Base-by-base conservation (phyloP, 2,797 vertebrate genomes). In the Spinus pinus region DNA sequence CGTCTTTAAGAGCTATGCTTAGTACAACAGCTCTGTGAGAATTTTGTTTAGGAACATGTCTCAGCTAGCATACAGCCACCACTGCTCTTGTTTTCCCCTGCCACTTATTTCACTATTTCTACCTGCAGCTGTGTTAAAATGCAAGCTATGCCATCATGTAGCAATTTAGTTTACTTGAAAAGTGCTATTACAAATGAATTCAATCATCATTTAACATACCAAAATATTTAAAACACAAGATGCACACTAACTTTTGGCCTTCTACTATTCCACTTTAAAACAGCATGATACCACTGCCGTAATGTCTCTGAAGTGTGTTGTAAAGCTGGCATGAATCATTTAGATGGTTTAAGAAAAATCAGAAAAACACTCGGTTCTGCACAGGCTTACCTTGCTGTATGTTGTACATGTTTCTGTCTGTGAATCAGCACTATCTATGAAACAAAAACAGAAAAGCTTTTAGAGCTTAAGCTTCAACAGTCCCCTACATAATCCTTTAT, bases 351-450 rank as follows among this genome's bases (percentile, higher is more conserved):
- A 57, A 46, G 50, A 30, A 57, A 41, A 54, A 77, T 46, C 4
- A 81, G 13, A 25, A 51, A 72, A 73, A 9, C 14, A 27, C 5
- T 57, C n/a, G 24, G 18, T 28, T 88, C 47, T 81, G 49, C 22
- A 28, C 70, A 86, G 58, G 37, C 98, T 98, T 79, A 99, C 99
- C 99, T 99, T 99, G 98, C 98, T 99, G 97, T 99, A 99, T 10
- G 99, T 99, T 46, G 98, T 98, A 96, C 99, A 99, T 42, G 98
- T 98, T 96, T 99, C 99, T 3, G 97, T 98, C 93, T 98, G 99
- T 95, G 98, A 98, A 91, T 98, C 98, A 37, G 97, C 94, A 82
- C 98, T 98, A 88, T 99, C 98, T 99, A 65, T 72, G 89, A 85
- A 82, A 94, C 37, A 93, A 79, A 56, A 97, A 53, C 28, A 97